These are phyloP conservation scores for Lucilia sericata DNA, from an alignment of 1,140 invertebrate species.

Conservation along the genomic window DNA sequence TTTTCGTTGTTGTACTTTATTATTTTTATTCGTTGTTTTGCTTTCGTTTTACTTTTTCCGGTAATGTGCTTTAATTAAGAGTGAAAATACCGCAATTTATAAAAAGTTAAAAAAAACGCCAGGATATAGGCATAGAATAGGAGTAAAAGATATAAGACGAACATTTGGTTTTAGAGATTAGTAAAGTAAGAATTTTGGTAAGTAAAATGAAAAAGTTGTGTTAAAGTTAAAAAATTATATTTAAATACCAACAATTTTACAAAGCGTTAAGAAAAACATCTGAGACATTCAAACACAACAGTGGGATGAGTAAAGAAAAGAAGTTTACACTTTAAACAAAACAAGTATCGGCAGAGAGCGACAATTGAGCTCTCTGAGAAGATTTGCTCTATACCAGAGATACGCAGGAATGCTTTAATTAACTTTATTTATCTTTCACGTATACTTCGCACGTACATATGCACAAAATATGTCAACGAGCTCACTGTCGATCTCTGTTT, in stretches of 20 bases:
- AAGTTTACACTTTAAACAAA: too few species aligned
- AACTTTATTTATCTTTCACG: too few species aligned
- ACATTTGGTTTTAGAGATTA: constrained; percentile 26
- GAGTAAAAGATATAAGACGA: background rate
- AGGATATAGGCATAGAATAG: background rate
- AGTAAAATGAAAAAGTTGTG: background rate
- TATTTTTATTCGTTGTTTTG: background rate
- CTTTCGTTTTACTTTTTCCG: constrained; percentile 17
- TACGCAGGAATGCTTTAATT: too few species aligned
- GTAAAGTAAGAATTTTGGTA: background rate
- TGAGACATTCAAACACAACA: background rate
- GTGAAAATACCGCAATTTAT: constrained; percentile 43
- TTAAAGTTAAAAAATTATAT: background rate
- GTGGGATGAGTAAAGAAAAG: too few species aligned
- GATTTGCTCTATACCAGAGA: too few species aligned
- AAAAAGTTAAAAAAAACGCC: background rate
- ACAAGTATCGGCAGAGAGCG: too few species aligned
- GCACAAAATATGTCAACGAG: too few species aligned
- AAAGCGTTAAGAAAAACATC: background rate
- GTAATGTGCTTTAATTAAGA: constrained; percentile 44
- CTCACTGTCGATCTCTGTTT: too few species aligned
- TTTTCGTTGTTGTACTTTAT: background rate
- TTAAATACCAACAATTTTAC: background rate
- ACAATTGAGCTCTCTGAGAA: too few species aligned
- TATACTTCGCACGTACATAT: too few species aligned